Conservation (phyloP, 2,113 vertebrate genomes). For the Xerus inauris region DNA sequence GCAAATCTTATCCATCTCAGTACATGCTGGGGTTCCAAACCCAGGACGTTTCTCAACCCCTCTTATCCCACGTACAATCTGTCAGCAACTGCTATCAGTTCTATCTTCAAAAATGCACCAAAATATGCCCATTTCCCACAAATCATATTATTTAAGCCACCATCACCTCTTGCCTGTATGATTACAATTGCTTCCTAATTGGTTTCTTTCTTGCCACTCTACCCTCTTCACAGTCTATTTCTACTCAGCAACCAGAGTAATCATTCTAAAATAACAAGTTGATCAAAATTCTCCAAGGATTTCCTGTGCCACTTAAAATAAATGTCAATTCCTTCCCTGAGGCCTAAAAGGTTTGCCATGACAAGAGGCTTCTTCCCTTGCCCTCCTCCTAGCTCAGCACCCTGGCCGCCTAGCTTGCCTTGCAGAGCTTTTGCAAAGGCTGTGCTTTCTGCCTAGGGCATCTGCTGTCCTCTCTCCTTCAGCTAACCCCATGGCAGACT, state of each 20-base stretch:
- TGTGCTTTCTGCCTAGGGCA: background rate
- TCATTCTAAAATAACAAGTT: background rate
- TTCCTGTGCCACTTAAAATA: background rate
- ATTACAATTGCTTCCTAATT: background rate
- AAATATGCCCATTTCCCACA: background rate
- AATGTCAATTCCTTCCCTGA: background rate
- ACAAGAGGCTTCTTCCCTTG: background rate
- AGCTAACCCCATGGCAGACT: background rate
- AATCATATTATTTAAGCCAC: background rate
- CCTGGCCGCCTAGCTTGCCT: background rate
- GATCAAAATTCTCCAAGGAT: background rate
- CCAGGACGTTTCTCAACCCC: background rate
- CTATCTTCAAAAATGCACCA: background rate
- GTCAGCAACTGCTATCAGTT: background rate
- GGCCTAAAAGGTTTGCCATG: background rate
- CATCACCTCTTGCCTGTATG: background rate
- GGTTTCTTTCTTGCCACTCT: background rate
- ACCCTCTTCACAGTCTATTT: background rate
- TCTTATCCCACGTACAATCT: background rate
- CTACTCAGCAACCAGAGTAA: background rate
- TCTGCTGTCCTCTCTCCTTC: background rate
- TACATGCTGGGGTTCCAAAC: background rate
- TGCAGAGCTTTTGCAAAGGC: background rate
- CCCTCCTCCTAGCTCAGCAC: background rate
- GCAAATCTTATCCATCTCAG: background rate